These are phyloP conservation scores for Heliconius ethilla DNA, from an alignment of 2,888 invertebrate species.

Conservation along the genomic window DNA sequence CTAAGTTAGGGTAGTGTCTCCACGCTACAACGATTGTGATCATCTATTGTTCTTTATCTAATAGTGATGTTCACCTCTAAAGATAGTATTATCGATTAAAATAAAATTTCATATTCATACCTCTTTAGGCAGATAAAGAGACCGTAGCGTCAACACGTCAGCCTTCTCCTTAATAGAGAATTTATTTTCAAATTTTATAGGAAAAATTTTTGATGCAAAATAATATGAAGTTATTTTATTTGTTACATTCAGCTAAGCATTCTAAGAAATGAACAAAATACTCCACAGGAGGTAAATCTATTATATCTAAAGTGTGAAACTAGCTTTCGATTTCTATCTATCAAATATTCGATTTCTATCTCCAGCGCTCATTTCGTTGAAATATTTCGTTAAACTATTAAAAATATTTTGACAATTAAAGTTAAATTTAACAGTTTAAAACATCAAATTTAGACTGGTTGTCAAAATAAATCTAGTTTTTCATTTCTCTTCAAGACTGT, in stretches of 20 bases:
- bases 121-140: neutral
- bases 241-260: neutral
- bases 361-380: neutral
- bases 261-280: neutral
- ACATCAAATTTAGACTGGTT: neutral
- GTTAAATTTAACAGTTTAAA: neutral
- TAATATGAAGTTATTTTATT: neutral
- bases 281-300: no score
- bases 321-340: neutral
- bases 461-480: neutral
- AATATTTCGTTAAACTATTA: neutral
- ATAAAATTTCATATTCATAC: neutral
- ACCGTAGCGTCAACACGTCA: neutral
- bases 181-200: neutral
- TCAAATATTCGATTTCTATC: neutral
- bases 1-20: constrained; percentile 66
- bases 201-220: neutral
- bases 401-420: no score
- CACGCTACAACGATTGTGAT: constrained; percentile 68
- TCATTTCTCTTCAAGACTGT: neutral
- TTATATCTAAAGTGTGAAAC: no score
- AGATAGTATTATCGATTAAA: constrained; percentile 50
- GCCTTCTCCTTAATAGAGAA: neutral
- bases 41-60: constrained; percentile 66
- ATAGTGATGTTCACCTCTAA: constrained; percentile 53